These are phyloP conservation scores for Halcyon leucocephala DNA, from an alignment of 2,797 vertebrate genomes.

Conservation along the genomic window DNA sequence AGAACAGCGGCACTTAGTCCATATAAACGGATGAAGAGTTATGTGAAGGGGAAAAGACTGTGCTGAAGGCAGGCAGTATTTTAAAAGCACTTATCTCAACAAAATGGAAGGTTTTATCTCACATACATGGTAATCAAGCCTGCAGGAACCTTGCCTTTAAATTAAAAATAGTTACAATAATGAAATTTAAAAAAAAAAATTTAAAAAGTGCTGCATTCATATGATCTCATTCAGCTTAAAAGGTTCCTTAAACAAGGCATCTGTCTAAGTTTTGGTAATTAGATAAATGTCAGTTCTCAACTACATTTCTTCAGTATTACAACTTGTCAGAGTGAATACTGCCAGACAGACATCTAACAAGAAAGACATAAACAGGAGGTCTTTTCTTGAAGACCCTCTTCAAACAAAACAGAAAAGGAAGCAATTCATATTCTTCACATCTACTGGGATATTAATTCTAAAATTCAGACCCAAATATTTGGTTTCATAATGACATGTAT, in stretches of 20 bases:
- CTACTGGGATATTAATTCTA: neutral
- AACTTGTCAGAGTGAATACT: neutral
- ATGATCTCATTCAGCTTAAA: neutral
- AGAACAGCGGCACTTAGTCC: neutral
- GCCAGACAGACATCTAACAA: neutral
- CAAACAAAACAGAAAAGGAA: neutral
- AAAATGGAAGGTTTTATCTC: neutral
- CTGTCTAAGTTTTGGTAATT: neutral
- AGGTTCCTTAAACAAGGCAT: neutral
- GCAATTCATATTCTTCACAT: neutral
- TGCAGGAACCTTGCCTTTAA: neutral
- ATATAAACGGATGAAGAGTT: neutral
- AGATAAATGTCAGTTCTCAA: neutral
- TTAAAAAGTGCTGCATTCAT: neutral
- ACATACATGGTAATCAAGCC: neutral
- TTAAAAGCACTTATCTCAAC: neutral
- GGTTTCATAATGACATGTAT: neutral
- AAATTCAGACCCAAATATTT: neutral
- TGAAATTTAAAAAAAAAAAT: neutral
- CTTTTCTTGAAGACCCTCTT: neutral
- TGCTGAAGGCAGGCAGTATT: neutral
- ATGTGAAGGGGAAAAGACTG: neutral
- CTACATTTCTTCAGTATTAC: neutral
- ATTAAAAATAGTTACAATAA: neutral
- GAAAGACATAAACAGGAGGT: neutral